phyloP scores from a whole-genome alignment of 2,113 vertebrate species.

The Phoenicopterus ruber region DNA sequence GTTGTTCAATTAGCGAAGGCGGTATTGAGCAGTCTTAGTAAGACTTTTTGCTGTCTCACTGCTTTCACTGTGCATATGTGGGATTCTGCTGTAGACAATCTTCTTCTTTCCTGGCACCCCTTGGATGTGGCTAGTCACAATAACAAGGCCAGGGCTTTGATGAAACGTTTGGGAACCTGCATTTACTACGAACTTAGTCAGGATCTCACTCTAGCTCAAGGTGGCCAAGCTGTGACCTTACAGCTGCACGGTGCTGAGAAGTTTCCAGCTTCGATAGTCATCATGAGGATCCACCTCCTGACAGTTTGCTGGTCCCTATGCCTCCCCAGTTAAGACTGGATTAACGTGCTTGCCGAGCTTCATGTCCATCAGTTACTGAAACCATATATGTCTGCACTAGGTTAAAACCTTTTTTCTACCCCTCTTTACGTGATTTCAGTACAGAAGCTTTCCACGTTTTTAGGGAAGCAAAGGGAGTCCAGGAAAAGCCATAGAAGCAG shows the following conservation, averaged over 20 bases:
- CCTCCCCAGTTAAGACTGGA: background rate
- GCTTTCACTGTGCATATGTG: background rate
- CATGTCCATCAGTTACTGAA: background rate
- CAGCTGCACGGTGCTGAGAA: background rate
- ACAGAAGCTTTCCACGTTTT: background rate
- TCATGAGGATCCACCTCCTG: background rate
- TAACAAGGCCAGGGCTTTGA: background rate
- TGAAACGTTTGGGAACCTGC: background rate
- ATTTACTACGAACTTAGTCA: background rate
- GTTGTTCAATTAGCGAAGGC: background rate
- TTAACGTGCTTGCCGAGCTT: accelerated
- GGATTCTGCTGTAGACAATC: background rate
- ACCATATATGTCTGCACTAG: background rate
- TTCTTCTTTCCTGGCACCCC: background rate
- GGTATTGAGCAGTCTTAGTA: background rate
- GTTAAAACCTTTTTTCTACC: background rate
- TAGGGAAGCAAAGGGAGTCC: background rate
- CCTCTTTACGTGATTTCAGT: background rate
- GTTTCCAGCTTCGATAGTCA: background rate
- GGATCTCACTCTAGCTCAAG: background rate
- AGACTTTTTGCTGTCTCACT: background rate
- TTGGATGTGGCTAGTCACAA: background rate
- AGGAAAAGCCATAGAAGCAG: background rate
- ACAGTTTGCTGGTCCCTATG: background rate
- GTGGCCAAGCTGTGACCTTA: background rate